These are phyloP conservation scores for Pocota personata DNA, from an alignment of 2,888 invertebrate species.

Conservation along the genomic window DNA sequence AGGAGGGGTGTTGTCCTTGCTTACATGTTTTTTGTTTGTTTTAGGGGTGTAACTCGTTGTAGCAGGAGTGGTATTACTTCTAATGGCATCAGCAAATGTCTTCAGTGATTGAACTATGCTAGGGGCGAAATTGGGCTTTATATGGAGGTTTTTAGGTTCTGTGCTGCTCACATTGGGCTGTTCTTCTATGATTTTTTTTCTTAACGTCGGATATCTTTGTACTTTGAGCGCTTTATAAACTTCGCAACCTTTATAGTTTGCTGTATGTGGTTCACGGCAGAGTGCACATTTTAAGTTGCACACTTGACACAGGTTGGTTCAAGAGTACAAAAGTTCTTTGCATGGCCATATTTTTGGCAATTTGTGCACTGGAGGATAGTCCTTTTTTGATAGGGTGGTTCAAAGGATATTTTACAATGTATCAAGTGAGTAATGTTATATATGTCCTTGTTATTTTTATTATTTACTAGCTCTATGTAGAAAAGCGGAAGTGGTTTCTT, in stretches of 20 bases:
- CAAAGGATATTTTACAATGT: slow-evolving; percentile 26
- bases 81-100: not conserved
- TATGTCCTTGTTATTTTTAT: too few relatives aligned
- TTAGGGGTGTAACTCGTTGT: not conserved
- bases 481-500: not conserved
- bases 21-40: not conserved
- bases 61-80: not conserved
- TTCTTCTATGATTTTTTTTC: not conserved
- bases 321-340: slow-evolving; percentile 17
- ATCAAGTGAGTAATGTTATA: slow-evolving; percentile 3
- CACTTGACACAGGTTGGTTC: slow-evolving; percentile 12
- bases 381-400: too few relatives aligned
- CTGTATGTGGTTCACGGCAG: slow-evolving; percentile 18
- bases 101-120: not conserved
- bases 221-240: slow-evolving; percentile 5
- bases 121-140: not conserved
- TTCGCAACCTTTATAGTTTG: slow-evolving; percentile 23
- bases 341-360: slow-evolving; percentile 45
- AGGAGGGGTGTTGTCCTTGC: not conserved
- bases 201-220: not conserved
- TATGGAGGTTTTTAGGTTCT: not conserved
- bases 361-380: slow-evolving; percentile 29
- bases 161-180: not conserved
- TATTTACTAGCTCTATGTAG: too few relatives aligned
- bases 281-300: slow-evolving; percentile 7